Conservation (phyloP, 2,113 vertebrate species). For the Oncorhynchus tshawytscha region DNA sequence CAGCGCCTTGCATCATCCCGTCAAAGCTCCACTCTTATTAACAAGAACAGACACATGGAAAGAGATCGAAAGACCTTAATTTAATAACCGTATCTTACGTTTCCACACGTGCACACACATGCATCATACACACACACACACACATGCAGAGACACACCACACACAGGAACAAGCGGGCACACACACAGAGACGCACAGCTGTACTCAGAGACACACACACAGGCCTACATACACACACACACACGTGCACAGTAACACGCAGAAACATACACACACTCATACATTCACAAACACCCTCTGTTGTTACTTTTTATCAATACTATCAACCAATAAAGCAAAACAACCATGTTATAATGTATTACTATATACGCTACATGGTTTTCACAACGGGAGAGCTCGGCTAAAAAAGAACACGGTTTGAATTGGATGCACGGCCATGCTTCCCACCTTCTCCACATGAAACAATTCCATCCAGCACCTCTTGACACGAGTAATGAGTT, state of each 20-base stretch:
- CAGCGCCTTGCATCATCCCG: slow-evolving; percentile 52
- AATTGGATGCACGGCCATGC: slow-evolving; percentile 49
- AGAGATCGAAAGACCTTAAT: not conserved
- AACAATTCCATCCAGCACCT: slow-evolving; percentile 43
- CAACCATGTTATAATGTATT: slow-evolving; percentile 14
- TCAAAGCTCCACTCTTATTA: slow-evolving; percentile 21
- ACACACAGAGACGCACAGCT: too few species aligned
- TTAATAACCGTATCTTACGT: not conserved
- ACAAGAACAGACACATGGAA: slow-evolving; percentile 3
- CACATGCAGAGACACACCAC: too few species aligned
- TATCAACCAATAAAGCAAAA: not conserved
- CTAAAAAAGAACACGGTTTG: slow-evolving; percentile 39
- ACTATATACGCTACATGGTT: not conserved
- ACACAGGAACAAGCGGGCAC: too few species aligned
- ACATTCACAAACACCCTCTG: too few species aligned
- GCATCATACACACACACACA: not conserved
- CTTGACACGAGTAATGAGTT: slow-evolving; percentile 36
- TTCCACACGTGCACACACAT: too few species aligned
- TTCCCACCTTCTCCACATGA: slow-evolving; percentile 19
- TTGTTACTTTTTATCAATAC: too few species aligned
- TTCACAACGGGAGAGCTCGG: slow-evolving; percentile 4
- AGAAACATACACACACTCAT: not conserved
- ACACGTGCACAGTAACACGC: not conserved
- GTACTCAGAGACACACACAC: too few species aligned
- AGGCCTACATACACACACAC: not conserved